Conservation (phyloP, 2,888 invertebrate genomes). For the Synergus gifuensis region DNA sequence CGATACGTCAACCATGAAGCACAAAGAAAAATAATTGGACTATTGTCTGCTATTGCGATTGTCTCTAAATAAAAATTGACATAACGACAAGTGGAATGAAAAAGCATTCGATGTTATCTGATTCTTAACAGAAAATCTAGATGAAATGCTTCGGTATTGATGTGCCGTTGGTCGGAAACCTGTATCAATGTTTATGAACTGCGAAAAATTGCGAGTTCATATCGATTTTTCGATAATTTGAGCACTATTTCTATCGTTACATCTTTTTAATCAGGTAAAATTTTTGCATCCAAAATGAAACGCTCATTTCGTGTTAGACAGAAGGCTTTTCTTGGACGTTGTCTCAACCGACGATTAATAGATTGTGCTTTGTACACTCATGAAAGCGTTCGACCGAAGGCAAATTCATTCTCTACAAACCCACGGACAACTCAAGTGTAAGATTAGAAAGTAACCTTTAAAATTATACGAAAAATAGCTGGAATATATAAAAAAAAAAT, state of each 20-base stretch:
- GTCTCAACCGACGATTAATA: conserved; percentile 55
- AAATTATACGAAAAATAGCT: conserved; percentile 22
- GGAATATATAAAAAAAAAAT: conserved; percentile 18
- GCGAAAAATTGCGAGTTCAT: conserved; percentile 54
- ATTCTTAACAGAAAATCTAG: conserved; percentile 48
- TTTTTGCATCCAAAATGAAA: conserved; percentile 51
- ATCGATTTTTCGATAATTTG: conserved; percentile 49
- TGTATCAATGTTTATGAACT: conserved; percentile 54
- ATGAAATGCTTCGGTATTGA: conserved; percentile 60
- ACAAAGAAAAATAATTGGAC: conserved; percentile 22
- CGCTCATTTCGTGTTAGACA: conserved; percentile 50
- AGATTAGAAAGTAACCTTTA: conserved; percentile 11
- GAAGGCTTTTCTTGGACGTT: conserved; percentile 62
- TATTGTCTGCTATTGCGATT: conserved; percentile 9
- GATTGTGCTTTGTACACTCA: conserved; percentile 32
- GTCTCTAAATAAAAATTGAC: conserved; percentile 44
- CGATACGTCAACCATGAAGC: conserved; percentile 63
- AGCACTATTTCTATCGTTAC: conserved; percentile 7
- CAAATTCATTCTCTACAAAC: conserved; percentile 22
- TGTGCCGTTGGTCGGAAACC: conserved; percentile 55
- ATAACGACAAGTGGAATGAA: conserved; percentile 43
- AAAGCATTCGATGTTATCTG: conserved; percentile 37
- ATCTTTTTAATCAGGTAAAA: conserved; percentile 4
- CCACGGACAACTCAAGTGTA: background rate
- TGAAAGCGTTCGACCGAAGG: conserved; percentile 14